Conservation (phyloP, 2,113 vertebrate species). For the Ia io region DNA sequence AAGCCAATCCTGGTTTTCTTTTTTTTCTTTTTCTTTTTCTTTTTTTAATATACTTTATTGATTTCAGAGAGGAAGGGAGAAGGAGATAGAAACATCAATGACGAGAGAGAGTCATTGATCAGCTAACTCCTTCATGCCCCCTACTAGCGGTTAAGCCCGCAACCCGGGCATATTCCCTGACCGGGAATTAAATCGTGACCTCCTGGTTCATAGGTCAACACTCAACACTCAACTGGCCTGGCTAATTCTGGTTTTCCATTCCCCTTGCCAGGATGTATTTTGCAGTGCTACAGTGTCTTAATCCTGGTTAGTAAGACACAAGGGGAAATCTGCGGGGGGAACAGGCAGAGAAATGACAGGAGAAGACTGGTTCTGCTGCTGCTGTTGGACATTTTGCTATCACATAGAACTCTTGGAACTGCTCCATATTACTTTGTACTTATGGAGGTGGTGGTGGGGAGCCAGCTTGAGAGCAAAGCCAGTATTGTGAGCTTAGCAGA, state of each 20-base stretch:
- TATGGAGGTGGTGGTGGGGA: not conserved
- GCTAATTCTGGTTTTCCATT: not conserved
- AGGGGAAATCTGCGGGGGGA: not conserved
- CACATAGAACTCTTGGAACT: not conserved
- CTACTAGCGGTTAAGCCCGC: too few relatives aligned
- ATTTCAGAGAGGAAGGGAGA: too few relatives aligned
- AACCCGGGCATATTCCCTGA: too few relatives aligned
- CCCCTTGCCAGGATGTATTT: not conserved
- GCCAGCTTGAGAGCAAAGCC: not conserved
- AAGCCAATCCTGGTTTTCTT: not conserved
- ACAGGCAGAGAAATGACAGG: not conserved
- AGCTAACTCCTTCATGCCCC: too few relatives aligned
- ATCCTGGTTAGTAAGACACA: not conserved
- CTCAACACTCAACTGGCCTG: too few relatives aligned
- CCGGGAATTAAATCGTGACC: too few relatives aligned
- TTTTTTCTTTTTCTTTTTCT: too few relatives aligned
- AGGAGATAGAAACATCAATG: too few relatives aligned
- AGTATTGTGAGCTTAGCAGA: not conserved
- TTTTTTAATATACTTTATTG: too few relatives aligned
- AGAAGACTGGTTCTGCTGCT: not conserved
- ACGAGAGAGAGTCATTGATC: too few relatives aligned
- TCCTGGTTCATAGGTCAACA: too few relatives aligned
- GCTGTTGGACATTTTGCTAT: not conserved
- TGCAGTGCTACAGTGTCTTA: not conserved
- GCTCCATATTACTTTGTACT: not conserved